Percentiles rank a stretch among this genome's conserved stretches.
Evolutionary conservation across 2,797 vertebrate species (phyloP).

Genomic region (Crypturellus tataupa): DNA sequence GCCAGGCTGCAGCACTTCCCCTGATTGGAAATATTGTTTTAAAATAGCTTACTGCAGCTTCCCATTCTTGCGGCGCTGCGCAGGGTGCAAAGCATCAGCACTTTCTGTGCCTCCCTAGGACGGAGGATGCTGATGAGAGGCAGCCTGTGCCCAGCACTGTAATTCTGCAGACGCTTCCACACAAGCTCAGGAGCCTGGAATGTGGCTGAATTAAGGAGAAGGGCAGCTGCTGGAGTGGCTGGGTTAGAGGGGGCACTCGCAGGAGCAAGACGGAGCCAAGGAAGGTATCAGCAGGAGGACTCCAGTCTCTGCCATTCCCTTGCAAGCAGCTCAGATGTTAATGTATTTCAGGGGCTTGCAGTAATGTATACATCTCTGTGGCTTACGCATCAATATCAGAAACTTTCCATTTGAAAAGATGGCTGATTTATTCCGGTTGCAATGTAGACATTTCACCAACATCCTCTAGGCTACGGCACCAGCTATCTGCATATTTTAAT

Average conservation of each 20-base stretch:
- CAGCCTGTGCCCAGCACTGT: not conserved
- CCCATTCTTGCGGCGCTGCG: not conserved
- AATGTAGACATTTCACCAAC: not conserved
- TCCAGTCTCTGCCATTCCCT: not conserved
- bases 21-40: slow-evolving; percentile 66
- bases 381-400: not conserved
- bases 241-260: not conserved
- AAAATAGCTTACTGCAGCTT: not conserved
- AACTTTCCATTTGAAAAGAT: not conserved
- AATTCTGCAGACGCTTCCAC: not conserved
- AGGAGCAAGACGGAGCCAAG: not conserved
- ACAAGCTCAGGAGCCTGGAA: not conserved
- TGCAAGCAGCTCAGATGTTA: not conserved
- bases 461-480: too few species aligned
- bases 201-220: not conserved
- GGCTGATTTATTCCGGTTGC: not conserved
- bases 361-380: not conserved
- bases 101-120: not conserved
- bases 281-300: too few species aligned
- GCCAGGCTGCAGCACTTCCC: slow-evolving; percentile 33
- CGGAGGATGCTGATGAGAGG: not conserved
- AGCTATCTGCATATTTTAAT: not conserved
- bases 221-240: not conserved
- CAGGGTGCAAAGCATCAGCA: slow-evolving; percentile 6
- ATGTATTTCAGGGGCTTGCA: not conserved